These are phyloP conservation scores for Chironomus riparius DNA, from an alignment of 2,888 invertebrate genomes.

Conservation along the genomic window DNA sequence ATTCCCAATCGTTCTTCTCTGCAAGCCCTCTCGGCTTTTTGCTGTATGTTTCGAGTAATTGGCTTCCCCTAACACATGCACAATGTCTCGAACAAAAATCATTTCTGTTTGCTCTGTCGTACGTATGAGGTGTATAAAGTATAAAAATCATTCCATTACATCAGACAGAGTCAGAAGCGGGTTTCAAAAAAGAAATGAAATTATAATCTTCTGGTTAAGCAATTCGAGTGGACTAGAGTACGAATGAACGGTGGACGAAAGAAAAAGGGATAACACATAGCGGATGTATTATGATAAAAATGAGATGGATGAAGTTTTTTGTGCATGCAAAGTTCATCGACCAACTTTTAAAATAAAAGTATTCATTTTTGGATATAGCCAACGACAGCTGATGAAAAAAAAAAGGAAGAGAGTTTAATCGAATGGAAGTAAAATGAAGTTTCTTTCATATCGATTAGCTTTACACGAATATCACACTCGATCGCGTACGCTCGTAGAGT, in stretches of 20 bases:
- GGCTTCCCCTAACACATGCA: conserved; percentile 1
- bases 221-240: too few relatives aligned
- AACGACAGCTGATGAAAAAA: background rate
- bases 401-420: background rate
- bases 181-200: too few relatives aligned
- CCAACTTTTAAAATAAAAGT: background rate
- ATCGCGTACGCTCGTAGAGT: background rate
- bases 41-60: background rate
- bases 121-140: too few relatives aligned
- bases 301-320: background rate
- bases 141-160: too few relatives aligned
- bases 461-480: background rate
- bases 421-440: background rate
- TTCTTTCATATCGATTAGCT: background rate
- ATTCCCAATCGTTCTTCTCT: background rate
- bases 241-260: too few relatives aligned
- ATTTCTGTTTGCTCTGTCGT: too few relatives aligned
- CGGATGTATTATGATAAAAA: too few relatives aligned
- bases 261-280: too few relatives aligned
- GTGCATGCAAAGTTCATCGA: background rate
- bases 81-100: background rate
- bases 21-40: background rate
- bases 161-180: too few relatives aligned
- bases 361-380: background rate
- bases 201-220: too few relatives aligned